Base-by-base conservation (phyloP, 2,888 invertebrate genomes). In the Orthosia gracilis region DNA sequence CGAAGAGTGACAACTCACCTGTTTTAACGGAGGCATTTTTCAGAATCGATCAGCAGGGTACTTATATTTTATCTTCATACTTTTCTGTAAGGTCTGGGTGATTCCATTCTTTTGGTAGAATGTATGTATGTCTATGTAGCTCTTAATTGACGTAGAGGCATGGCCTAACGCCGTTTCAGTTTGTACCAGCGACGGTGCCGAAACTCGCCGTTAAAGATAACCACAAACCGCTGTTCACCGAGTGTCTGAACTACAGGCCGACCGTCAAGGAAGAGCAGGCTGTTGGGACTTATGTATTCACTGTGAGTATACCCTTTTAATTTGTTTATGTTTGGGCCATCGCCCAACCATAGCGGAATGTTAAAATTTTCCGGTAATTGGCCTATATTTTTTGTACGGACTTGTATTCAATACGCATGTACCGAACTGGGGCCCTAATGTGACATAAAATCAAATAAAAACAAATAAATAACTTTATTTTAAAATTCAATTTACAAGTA, bases 141-240 rank as follows among this genome's bases (percentile, higher is more conserved):
- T 73, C 63, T 85, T 81, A 89, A 90, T 88, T 92, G 87, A 92
- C 87, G 89, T 91, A 91, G 92, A 90, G 88, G 92, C 88, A 91
- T 89, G 89, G 85, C 84, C 85, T 87, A 87, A 90, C 84, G 88
- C 90, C 85, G 84, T 96, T 95, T 93, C 96, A 96, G 96, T 94
- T 93, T 80, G 87, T 91, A 80, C 89, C 94, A 74, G 94, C 90
- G 78, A 85, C 92, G 69, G 87, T 93, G 73, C 92, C 93, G 84
- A 96, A 96, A 90, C 91, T 96, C 58, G 92, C 95, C 5, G 96
- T 96, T 52, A 96, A 96, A 93, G 97, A 98, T 94, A 98, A 98
- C 94, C 98, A 98, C 92, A 99, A 99, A 90, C 99, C 99, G 2
- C 97, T 98, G 78, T 99, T 99, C 94, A 97, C 97, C 58, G 97